Evolutionary conservation across 2,888 invertebrate genomes (phyloP), one percentile per base, ranked within the genome.

Genomic region (Mylabris sibirica): DNA sequence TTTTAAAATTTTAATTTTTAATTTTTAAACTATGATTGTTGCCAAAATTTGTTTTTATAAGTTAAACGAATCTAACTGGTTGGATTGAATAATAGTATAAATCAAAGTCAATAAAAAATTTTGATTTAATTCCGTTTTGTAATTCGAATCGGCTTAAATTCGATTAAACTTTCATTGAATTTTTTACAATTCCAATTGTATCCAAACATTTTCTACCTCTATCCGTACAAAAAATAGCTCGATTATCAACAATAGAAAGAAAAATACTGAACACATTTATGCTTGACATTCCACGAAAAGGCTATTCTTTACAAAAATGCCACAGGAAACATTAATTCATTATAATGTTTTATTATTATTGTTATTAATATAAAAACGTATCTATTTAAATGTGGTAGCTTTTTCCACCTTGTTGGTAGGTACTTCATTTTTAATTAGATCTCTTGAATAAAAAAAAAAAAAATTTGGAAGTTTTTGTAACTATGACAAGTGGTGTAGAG

Each of bases 401-500:
- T n/a, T n/a, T n/a, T 3, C 12, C 3, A 41, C 8, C 6, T 20
- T 20, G 9, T 49, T 49, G 17, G 8, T 20, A 20, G 17, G 8
- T 20, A 20, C 11, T 49, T 17, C 8, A 20, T 11, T 20, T 49
- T 20, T 49, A 20, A 20, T 57, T 24, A 57, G 53, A 9, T 64
- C 60, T 69, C 66, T 57, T 57, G 26, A 49, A 65, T 63, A 65
- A 60, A 69, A 66, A 60, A 30, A 6, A 6, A 30, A 26, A 30
- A 5, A 30, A 30, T 60, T 63, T 66, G 66, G 34, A 69, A 62
- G 63, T 63, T 63, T 63, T 41, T 38, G 66, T 69, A 64, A 64
- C 64, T 66, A 64, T 69, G 66, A 66, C 66, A 69, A 66, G 60
- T 66, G 64, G 68, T 65, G 44, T 38, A 63, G 35, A 64, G n/a